phyloP scores from a whole-genome alignment of 1,140 invertebrate genomes.

The Drosophila leontia region DNA sequence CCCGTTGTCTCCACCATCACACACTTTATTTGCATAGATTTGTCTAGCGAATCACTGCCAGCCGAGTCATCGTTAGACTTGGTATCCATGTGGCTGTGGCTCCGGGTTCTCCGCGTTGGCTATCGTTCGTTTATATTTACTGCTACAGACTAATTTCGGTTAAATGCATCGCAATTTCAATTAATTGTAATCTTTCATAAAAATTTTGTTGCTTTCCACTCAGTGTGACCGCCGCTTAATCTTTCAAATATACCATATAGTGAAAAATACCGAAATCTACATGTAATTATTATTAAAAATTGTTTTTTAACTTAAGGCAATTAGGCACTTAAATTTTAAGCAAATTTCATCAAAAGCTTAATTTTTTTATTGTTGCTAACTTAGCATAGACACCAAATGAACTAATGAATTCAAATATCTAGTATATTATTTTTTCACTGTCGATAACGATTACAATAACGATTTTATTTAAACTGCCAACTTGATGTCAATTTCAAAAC shows the following conservation, averaged over 20 bases:
- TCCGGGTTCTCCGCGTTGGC: constrained; percentile 9
- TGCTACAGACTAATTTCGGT: constrained; percentile 29
- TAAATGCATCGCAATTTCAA: constrained; percentile 50
- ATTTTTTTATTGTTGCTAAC: too few relatives aligned
- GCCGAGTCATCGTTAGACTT: constrained; percentile 78
- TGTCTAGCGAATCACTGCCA: constrained; percentile 77
- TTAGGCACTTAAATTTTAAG: neutral
- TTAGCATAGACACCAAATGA: too few relatives aligned
- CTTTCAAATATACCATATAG: neutral
- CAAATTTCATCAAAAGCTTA: too few relatives aligned
- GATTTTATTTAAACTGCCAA: constrained; percentile 4
- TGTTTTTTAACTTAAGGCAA: neutral
- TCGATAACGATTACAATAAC: neutral
- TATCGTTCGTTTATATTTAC: constrained; percentile 1
- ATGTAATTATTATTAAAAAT: too few relatives aligned
- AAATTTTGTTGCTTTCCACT: constrained; percentile 34
- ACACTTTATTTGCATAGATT: constrained; percentile 80
- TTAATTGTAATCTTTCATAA: constrained; percentile 37
- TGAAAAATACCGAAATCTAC: neutral
- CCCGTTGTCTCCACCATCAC: constrained; percentile 72
- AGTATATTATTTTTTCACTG: neutral
- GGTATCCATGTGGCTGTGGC: constrained; percentile 66
- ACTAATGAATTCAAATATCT: neutral
- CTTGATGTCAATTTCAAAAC: neutral
- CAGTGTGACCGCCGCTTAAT: constrained; percentile 6